Conservation (phyloP, 2,113 vertebrate species). For the Cacatua alba region DNA sequence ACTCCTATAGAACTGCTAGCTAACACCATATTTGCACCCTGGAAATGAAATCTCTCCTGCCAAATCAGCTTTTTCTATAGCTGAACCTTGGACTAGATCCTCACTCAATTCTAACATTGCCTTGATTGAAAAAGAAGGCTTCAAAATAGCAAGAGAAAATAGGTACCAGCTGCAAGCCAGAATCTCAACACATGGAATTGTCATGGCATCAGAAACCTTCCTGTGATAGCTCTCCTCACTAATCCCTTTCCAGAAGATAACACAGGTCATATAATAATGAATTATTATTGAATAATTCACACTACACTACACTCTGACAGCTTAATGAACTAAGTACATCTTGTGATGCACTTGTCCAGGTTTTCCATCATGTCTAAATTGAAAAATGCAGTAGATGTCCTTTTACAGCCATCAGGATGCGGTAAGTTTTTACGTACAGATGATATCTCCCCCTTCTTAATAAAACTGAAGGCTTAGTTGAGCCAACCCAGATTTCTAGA, state of each 20-base stretch:
- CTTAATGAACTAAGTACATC: not conserved
- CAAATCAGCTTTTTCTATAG: not conserved
- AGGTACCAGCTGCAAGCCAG: not conserved
- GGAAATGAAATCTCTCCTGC: not conserved
- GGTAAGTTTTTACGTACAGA: not conserved
- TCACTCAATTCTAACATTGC: not conserved
- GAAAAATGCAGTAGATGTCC: not conserved
- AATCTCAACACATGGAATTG: not conserved
- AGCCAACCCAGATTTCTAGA: not conserved
- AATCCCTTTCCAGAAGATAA: not conserved
- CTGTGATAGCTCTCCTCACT: not conserved
- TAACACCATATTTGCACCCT: not conserved
- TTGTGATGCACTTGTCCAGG: not conserved
- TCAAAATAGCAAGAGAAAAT: not conserved
- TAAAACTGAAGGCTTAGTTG: not conserved
- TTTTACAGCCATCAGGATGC: not conserved
- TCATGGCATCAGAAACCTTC: not conserved
- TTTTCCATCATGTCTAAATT: not conserved
- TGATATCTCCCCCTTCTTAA: not conserved
- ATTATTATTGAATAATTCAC: not conserved
- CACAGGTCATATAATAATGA: not conserved
- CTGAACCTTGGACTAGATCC: not conserved
- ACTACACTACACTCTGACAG: not conserved
- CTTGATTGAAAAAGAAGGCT: not conserved
- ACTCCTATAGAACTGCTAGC: not conserved